phyloP scores from a whole-genome alignment of 1,140 invertebrate species.

The Aphaenogaster floridana region DNA sequence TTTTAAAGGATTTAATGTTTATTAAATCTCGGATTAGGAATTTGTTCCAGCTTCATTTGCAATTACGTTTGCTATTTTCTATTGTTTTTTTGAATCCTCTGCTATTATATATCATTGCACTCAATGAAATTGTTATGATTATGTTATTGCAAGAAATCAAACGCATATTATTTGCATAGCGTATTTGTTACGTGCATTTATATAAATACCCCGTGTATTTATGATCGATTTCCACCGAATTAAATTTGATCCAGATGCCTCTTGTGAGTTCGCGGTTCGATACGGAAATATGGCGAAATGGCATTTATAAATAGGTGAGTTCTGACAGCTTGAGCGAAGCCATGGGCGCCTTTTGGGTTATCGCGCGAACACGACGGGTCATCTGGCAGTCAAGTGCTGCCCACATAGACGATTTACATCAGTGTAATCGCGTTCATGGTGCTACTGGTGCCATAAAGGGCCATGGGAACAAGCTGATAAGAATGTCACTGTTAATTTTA shows the following conservation, averaged over 20 bases:
- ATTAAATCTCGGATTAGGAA: neutral
- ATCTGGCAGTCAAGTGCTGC: slow-evolving; percentile 87
- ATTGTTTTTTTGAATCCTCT: neutral
- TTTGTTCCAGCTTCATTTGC: neutral
- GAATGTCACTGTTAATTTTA: slow-evolving; percentile 79
- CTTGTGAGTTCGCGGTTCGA: slow-evolving; percentile 46
- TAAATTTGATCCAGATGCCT: slow-evolving; percentile 23
- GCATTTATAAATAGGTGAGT: slow-evolving; percentile 86
- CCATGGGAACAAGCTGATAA: slow-evolving; percentile 86
- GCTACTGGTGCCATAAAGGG: slow-evolving; percentile 83
- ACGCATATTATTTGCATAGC: neutral
- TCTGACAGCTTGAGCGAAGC: slow-evolving; percentile 85
- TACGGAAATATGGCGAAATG: slow-evolving; percentile 76
- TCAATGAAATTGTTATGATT: slow-evolving; percentile 1
- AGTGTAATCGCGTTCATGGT: slow-evolving; percentile 81
- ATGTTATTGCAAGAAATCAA: neutral
- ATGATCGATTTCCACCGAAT: slow-evolving; percentile 29
- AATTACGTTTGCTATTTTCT: neutral
- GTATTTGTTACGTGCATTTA: neutral
- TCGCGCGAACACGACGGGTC: slow-evolving; percentile 85
- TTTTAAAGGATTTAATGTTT: neutral
- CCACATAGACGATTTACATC: slow-evolving; percentile 77
- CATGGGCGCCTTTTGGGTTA: slow-evolving; percentile 87
- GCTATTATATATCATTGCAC: neutral
- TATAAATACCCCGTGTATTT: neutral